Evolutionary conservation across 2,888 invertebrate species (phyloP), one percentile per base, ranked within the genome.

Genomic region (Rambutsinella grinnellia): DNA sequence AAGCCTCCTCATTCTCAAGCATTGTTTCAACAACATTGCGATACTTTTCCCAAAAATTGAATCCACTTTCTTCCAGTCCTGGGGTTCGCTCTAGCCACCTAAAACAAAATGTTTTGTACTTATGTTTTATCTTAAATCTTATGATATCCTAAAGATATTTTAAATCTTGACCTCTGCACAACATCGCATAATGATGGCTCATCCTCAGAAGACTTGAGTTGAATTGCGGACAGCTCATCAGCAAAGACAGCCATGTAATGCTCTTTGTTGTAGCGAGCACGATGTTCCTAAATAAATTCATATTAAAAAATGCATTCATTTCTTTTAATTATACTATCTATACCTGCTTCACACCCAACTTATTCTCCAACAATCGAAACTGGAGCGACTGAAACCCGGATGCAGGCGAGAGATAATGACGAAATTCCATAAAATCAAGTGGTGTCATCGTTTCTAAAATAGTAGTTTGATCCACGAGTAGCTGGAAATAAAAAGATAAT

Each of bases 401-500:
- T 0, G 99, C 97, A 0, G 99, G 95, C 13, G 94, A 93, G 46
- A 99, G 88, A 86, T 95, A 95, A 81, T 93, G 91, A 58, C 99
- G 91, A 87, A 99, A 99, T 85, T 98, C 98, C 93, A 99, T 95
- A 86, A 99, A 99, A 87, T 99, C 99, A 75, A 98, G 87, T 0
- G 99, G 98, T 0, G 98, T 97, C 99, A 99, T 99, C 0, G 99
- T 99, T 88, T 99, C 99, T 83, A 99, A 88, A 83, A 99, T 97
- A 88, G 94, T 93, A 51, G 99, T 96, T 89, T 99, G 99, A 86
- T 99, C 99, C 47, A 95, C 96, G 60, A 99, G 89, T 0, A 99
- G 89, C 96, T 98, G 88, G 8, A 88, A 86, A 26, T 23, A 57
- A 82, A 80, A 58, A 19, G 46, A 10, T 46, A 61, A 15, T 2